A percentile compares a stretch with the other conserved stretches of the same genome.
phyloP scores from a whole-genome alignment of 2,888 invertebrate species.

The Netelia virgata region DNA sequence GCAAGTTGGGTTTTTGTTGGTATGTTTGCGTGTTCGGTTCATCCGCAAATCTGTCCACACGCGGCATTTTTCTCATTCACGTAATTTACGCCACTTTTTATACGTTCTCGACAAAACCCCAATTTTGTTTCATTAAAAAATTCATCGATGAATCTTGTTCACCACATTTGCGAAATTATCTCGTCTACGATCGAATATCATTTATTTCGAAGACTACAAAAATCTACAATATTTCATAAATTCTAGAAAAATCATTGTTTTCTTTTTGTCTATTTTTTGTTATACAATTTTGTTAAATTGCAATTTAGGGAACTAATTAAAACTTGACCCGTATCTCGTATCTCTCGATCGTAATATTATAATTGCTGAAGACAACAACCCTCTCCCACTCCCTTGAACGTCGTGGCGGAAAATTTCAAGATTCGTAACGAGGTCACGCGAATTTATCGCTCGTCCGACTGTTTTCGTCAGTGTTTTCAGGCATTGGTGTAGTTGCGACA shows the following conservation, averaged over 20 bases:
- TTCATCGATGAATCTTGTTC: no score
- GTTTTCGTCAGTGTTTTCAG: constrained; percentile 74
- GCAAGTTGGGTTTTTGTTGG: constrained; percentile 56
- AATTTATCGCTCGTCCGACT: constrained; percentile 81
- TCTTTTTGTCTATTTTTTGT: background rate
- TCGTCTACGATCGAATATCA: no score
- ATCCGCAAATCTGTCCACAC: constrained; percentile 60
- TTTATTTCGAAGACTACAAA: no score
- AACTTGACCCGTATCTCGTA: no score
- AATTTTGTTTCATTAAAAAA: no score
- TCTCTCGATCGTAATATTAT: no score
- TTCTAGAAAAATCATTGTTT: background rate
- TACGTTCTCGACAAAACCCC: constrained; percentile 34
- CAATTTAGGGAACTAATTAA: no score
- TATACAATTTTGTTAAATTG: no score
- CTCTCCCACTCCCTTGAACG: no score
- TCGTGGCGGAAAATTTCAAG: background rate
- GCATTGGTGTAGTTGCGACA: constrained; percentile 53
- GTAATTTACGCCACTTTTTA: constrained; percentile 61
- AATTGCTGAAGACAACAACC: no score
- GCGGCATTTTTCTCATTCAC: constrained; percentile 37
- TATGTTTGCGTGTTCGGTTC: constrained; percentile 50
- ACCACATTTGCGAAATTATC: no score
- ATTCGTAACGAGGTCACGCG: constrained; percentile 77
- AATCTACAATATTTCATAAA: no score